Base-by-base conservation (phyloP, 2,888 invertebrate genomes). In the Drosophila siamana region DNA sequence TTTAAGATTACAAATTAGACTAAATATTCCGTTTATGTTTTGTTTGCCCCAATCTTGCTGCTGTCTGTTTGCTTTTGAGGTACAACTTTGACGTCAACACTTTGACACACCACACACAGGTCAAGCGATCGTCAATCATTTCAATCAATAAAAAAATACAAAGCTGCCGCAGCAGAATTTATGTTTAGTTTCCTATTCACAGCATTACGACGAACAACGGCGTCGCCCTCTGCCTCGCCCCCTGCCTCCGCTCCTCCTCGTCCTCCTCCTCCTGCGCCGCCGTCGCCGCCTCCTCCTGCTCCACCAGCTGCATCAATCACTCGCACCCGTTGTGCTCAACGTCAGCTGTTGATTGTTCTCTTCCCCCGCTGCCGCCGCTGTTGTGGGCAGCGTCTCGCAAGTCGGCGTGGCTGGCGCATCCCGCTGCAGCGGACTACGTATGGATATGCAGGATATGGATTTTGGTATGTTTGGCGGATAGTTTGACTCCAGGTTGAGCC, bases 381-480 rank as follows among this genome's bases (percentile, higher is more conserved):
- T 33, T 4, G n/a, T 9, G 5, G 77, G 68, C 59, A 69, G 57
- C 56, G 61, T 54, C 61, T 79, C 85, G 61, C 78, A 87, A 43
- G 57, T 69, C 47, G 83, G 87, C 61, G 89, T 88, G 52, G 82
- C 57, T 0, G 86, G 82, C 24, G 86, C 71, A 30, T 80, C 75
- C 9, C 74, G 71, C 56, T 65, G 75, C 55, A 78, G 54, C 38
- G 81, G 76, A 70, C 79, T 81, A 47, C 54, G 87, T 77, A 90
- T 89, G 51, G 91, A 86, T 80, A 90, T 86, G 83, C 89, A 90
- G 80, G 90, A 90, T 68, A 88, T 75, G 43, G 90, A 90, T 76
- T 89, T 90, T 71, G 90, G 89, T 78, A 90, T 89, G 54, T 78
- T 69, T 38, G 66, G 64, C 62, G 86, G 78, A 66, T 86, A 90